These are phyloP conservation scores for Lithophane semibrunnea DNA, from an alignment of 2,888 invertebrate genomes.

Conservation along the genomic window DNA sequence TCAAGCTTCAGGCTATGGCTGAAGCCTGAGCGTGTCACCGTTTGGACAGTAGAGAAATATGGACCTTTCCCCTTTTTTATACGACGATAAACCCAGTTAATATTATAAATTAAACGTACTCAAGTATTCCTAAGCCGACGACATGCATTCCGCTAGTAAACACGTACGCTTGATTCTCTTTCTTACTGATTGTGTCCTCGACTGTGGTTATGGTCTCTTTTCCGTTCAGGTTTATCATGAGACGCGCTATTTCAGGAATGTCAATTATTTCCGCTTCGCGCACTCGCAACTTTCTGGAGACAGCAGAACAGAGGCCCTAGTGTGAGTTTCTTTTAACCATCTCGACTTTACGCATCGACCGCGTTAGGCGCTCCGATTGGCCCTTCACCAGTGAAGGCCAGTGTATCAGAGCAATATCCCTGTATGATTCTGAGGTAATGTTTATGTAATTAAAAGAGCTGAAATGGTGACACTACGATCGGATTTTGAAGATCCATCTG, in stretches of 20 bases:
- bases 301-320: constrained; percentile 18
- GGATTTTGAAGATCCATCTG: background rate
- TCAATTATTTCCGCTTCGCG: constrained; percentile 82
- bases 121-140: constrained; percentile 82
- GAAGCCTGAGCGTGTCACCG: background rate
- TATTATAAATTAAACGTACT: constrained; percentile 73
- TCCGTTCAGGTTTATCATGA: constrained; percentile 77
- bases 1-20: too few species aligned
- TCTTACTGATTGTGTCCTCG: constrained; percentile 75
- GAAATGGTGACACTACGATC: background rate
- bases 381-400: too few species aligned
- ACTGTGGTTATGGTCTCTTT: constrained; percentile 80
- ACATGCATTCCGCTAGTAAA: constrained; percentile 77
- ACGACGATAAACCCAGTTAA: background rate
- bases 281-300: constrained; percentile 81
- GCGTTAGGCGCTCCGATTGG: too few species aligned
- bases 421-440: background rate
- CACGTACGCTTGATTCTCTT: constrained; percentile 76
- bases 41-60: background rate
- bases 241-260: constrained; percentile 79
- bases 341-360: too few species aligned
- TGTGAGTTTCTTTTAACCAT: too few species aligned
- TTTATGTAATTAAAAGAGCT: background rate
- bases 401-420: too few species aligned
- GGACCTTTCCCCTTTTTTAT: background rate